Conservation (phyloP, 1,140 invertebrate species). For the Ips nitidus region DNA sequence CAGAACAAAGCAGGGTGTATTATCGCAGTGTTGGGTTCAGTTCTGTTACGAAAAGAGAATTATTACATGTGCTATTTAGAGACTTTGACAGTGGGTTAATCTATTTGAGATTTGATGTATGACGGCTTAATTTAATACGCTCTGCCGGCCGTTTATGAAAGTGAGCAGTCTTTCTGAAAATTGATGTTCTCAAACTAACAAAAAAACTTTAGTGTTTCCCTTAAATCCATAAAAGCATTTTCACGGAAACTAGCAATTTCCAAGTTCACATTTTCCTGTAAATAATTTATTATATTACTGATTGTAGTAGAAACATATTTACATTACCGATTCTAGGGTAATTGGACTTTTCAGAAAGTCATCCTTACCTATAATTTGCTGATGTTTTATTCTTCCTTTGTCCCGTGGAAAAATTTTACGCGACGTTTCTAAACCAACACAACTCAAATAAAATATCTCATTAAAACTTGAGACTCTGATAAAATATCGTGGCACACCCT, state of each 20-base stretch:
- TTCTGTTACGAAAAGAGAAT: constrained; percentile 20
- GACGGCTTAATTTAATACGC: constrained; percentile 13
- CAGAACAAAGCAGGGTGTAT: constrained; percentile 29
- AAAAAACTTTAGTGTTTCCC: too few species aligned
- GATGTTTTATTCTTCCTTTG: constrained; percentile 31
- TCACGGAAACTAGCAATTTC: too few species aligned
- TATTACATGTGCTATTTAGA: constrained; percentile 23
- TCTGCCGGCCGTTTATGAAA: constrained; percentile 2
- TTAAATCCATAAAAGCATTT: too few species aligned
- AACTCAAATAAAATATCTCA: constrained; percentile 41
- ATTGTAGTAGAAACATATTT: constrained; percentile 17
- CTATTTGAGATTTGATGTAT: constrained; percentile 23
- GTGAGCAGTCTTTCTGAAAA: neutral
- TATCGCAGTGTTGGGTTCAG: constrained; percentile 24
- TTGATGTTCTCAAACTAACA: too few species aligned
- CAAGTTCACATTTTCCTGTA: too few species aligned
- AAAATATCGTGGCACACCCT: constrained; percentile 32
- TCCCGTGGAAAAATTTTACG: constrained; percentile 36
- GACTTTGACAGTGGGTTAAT: constrained; percentile 20
- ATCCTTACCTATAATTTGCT: constrained; percentile 32
- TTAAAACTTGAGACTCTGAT: constrained; percentile 39
- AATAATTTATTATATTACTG: too few species aligned
- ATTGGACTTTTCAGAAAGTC: constrained; percentile 29
- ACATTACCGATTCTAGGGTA: constrained; percentile 15
- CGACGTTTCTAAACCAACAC: constrained; percentile 36